These are phyloP conservation scores for Drosophila atroscutellata DNA, from an alignment of 2,888 invertebrate species.

Conservation along the genomic window DNA sequence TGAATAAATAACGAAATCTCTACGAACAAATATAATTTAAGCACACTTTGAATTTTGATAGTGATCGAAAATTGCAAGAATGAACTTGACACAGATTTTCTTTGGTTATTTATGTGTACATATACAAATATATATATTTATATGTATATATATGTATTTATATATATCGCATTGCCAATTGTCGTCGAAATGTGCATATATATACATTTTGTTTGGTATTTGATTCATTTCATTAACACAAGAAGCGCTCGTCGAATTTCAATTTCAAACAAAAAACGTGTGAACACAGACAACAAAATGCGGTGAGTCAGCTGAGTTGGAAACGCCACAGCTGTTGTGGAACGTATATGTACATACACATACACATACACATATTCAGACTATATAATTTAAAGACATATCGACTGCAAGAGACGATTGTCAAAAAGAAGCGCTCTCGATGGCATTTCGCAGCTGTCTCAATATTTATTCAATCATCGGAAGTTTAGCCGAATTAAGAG, in stretches of 20 bases:
- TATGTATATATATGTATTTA: neutral
- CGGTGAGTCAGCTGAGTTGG: conserved; percentile 41
- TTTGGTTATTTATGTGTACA: neutral
- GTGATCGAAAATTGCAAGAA: conserved; percentile 28
- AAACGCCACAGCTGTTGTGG: conserved; percentile 18
- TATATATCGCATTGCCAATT: conserved; percentile 11
- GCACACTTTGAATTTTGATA: conserved; percentile 48
- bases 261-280: conserved; percentile 58
- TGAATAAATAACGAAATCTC: conserved; percentile 23
- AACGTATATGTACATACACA: neutral
- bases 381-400: neutral
- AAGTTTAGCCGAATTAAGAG: neutral
- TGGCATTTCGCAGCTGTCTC: neutral
- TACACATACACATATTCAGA: neutral
- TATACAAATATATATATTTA: neutral
- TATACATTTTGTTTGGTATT: conserved; percentile 12
- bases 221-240: conserved; percentile 49
- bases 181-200: conserved; percentile 27
- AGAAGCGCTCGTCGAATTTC: conserved; percentile 58
- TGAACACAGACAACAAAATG: conserved; percentile 48
- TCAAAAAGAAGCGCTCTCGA: neutral
- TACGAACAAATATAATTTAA: conserved; percentile 14
- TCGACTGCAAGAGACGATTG: neutral
- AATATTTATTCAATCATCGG: conserved; percentile 15
- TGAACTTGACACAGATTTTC: conserved; percentile 70